Conservation (phyloP, 1,140 invertebrate genomes). For the Hestina assimilis region DNA sequence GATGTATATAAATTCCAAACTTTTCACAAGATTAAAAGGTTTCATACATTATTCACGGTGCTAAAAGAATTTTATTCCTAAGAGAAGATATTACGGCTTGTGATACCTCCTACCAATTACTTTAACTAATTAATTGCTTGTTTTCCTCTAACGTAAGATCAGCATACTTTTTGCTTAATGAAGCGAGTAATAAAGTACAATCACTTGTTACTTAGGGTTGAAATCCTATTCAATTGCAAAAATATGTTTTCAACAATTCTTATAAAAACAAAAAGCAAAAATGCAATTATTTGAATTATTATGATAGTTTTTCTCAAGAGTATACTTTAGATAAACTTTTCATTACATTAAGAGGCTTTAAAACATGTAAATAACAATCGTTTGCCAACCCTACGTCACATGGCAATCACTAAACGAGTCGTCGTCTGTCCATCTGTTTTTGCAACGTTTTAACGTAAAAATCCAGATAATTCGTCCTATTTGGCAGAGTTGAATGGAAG, state of each 20-base stretch:
- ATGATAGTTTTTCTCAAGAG: no score
- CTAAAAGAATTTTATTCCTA: slow-evolving; percentile 56
- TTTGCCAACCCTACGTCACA: slow-evolving; percentile 37
- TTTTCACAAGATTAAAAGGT: slow-evolving; percentile 27
- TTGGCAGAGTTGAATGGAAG: slow-evolving; percentile 38
- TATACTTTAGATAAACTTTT: no score
- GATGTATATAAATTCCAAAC: slow-evolving; percentile 18
- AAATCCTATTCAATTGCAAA: not conserved
- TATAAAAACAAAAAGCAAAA: no score
- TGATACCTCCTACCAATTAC: slow-evolving; percentile 55
- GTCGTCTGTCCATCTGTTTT: slow-evolving; percentile 40
- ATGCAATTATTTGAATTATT: no score
- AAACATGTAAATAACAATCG: not conserved
- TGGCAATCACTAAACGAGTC: slow-evolving; percentile 56
- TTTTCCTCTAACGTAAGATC: slow-evolving; percentile 59
- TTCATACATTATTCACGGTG: slow-evolving; percentile 53
- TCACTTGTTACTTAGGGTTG: slow-evolving; percentile 45
- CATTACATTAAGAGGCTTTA: not conserved
- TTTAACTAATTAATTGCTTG: slow-evolving; percentile 71
- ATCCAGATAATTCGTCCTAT: slow-evolving; percentile 46
- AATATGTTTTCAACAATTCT: no score
- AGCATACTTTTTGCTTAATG: slow-evolving; percentile 68
- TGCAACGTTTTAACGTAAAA: slow-evolving; percentile 39
- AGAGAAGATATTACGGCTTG: slow-evolving; percentile 42
- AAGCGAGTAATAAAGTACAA: slow-evolving; percentile 55